Conservation (phyloP, 2,113 vertebrate genomes). For the Rhagologus leucostigma region DNA sequence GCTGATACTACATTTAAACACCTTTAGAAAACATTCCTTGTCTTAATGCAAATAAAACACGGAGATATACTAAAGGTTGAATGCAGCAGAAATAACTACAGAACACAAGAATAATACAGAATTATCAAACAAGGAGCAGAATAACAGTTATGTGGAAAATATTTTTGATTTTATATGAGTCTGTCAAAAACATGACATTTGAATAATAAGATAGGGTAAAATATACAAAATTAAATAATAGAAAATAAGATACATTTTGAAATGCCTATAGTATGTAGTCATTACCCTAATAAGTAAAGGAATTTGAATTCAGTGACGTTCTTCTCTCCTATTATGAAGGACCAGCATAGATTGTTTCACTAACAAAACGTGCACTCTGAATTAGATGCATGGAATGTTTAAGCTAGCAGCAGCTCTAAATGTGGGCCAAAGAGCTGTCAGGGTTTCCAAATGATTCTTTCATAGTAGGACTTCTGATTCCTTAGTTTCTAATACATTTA, state of each 20-base stretch:
- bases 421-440: slow-evolving; percentile 53
- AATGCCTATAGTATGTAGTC: background rate
- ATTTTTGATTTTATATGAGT: background rate
- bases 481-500: slow-evolving; percentile 74
- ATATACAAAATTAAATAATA: background rate
- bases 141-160: background rate
- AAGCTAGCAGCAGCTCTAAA: slow-evolving; percentile 37
- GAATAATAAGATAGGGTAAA: background rate
- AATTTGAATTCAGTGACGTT: slow-evolving; percentile 39
- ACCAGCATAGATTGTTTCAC: slow-evolving; percentile 45
- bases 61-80: background rate
- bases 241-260: background rate
- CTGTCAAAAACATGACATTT: background rate
- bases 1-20: background rate
- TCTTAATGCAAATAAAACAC: background rate
- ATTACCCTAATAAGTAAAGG: background rate
- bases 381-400: slow-evolving; percentile 54
- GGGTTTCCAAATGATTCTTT: slow-evolving; percentile 59
- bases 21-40: background rate
- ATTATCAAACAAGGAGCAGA: background rate
- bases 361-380: slow-evolving; percentile 40
- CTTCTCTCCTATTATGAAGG: slow-evolving; percentile 47
- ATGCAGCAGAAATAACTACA: background rate
- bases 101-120: background rate
- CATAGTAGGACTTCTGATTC: slow-evolving; percentile 64